A percentile compares a stretch with the other conserved stretches of the same genome.
Evolutionary conservation across 1,140 invertebrate genomes (phyloP).

Genomic region (Ceratina calcarata): DNA sequence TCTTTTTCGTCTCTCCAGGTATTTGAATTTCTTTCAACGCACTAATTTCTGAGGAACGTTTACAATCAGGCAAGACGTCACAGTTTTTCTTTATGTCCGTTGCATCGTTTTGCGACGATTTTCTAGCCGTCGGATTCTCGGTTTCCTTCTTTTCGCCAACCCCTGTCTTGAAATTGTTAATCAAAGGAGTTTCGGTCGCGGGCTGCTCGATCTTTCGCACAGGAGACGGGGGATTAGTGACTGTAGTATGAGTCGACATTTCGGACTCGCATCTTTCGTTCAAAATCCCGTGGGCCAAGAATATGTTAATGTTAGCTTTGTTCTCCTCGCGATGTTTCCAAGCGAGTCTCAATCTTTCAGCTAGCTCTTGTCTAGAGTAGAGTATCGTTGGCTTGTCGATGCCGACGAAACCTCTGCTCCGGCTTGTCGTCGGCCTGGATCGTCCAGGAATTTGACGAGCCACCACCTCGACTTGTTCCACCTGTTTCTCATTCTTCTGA

Average conservation of each 20-base stretch:
- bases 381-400: conserved; percentile 79
- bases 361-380: conserved; percentile 80
- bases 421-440: conserved; percentile 58
- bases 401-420: conserved; percentile 22
- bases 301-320: conserved; percentile 81
- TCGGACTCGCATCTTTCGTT: conserved; percentile 72
- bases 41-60: too few species aligned
- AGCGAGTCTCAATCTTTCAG: conserved; percentile 79
- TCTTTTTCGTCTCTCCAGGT: neutral
- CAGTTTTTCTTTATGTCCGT: neutral
- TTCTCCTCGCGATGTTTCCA: conserved; percentile 80
- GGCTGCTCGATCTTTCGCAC: neutral
- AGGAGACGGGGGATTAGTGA: conserved; percentile 26
- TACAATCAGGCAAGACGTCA: neutral
- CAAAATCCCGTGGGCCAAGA: conserved; percentile 76
- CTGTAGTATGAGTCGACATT: conserved; percentile 59
- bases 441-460: conserved; percentile 73
- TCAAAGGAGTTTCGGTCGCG: neutral
- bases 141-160: neutral
- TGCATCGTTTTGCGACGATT: neutral
- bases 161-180: neutral
- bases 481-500: conserved; percentile 41
- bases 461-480: conserved; percentile 71
- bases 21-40: neutral
- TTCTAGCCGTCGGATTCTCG: neutral